Evolutionary conservation across 1,140 invertebrate genomes (phyloP), one percentile per base, ranked within the genome.

Genomic region (Conus ventricosus): DNA sequence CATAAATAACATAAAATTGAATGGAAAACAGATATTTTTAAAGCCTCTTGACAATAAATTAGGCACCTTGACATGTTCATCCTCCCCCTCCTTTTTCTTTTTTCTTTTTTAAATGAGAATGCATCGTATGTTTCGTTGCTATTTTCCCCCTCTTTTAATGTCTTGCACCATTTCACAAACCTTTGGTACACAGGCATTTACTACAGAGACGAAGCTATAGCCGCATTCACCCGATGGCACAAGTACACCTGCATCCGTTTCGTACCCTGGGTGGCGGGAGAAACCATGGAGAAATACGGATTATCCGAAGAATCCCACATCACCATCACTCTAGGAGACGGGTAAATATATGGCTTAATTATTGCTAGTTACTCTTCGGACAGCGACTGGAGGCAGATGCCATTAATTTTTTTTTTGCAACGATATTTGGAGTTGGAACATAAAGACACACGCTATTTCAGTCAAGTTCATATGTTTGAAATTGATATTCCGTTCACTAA

Each of bases 231-330:
- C 23, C 7, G 20, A n/a, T 83, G 51, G 51, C 81, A 83, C 81
- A 83, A 83, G 81, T 83, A 83, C 54, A 83, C 81, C 13, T 83
- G 81, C 23, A 55, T 83, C 53, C 81, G 81, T n/a, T 83, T 83
- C 53, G 81, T 83, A n/a, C 81, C 81, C 53, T 83, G 81, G 81
- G 81, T 83, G 51, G 5, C 23, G 53, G 54, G 39, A 55, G 81
- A 83, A 25, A 83, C 81, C 81, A 83, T n/a, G 39, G 25, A 11
- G 15, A 57, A 83, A n/a, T 57, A 83, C 54, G 53, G 53, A 17
- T 23, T 83, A 53, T 11, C 81, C 13, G 53, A 83, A 25, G 81
- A 83, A 25, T 83, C 81, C 8, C 81, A 83, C 81, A 1, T 83
- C 54, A 83, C 81, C 81, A 55, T 83, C 20, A 83, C 81, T 25